These are phyloP conservation scores for Virgularia gustaviana DNA, from an alignment of 92 coral and sea anemone species.

Conservation along the genomic window DNA sequence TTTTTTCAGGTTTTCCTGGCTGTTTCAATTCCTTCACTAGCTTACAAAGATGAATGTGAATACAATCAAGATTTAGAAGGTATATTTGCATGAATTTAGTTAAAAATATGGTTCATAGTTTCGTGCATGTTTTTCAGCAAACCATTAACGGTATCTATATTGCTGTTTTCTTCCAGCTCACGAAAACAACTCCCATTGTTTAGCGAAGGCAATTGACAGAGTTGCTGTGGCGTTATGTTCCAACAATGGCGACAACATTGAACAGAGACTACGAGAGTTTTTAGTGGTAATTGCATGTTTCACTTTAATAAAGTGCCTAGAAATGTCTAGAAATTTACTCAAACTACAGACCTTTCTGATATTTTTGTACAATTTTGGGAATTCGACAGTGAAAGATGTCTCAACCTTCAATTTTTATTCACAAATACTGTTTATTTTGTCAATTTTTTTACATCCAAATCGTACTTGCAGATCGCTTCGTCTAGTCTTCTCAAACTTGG, in stretches of 20 bases:
- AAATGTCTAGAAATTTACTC: too few relatives aligned
- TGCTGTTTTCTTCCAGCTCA: constrained; percentile 49
- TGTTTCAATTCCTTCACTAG: constrained; percentile 80
- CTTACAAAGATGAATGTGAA: constrained; percentile 69
- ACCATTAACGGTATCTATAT: neutral
- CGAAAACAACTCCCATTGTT: constrained; percentile 95
- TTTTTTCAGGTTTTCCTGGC: constrained; percentile 74
- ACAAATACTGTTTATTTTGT: neutral
- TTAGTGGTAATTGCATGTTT: constrained; percentile 64
- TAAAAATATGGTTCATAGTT: neutral
- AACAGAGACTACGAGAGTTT: constrained; percentile 87
- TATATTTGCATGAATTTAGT: neutral
- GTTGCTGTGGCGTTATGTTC: constrained; percentile 78
- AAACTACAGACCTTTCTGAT: too few relatives aligned
- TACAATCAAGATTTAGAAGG: constrained; percentile 86
- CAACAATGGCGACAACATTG: constrained; percentile 87
- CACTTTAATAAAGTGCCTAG: too few relatives aligned
- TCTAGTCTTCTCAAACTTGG: constrained; percentile 97
- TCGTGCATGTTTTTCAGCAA: neutral
- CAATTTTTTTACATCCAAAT: too few relatives aligned
- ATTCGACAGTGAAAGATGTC: too few relatives aligned
- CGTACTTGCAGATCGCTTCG: constrained; percentile 77
- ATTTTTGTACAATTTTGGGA: too few relatives aligned
- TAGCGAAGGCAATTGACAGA: constrained; percentile 71
- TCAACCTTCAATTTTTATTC: neutral